phyloP scores from a whole-genome alignment of 1,140 invertebrate genomes.

The Mamestra configurata region DNA sequence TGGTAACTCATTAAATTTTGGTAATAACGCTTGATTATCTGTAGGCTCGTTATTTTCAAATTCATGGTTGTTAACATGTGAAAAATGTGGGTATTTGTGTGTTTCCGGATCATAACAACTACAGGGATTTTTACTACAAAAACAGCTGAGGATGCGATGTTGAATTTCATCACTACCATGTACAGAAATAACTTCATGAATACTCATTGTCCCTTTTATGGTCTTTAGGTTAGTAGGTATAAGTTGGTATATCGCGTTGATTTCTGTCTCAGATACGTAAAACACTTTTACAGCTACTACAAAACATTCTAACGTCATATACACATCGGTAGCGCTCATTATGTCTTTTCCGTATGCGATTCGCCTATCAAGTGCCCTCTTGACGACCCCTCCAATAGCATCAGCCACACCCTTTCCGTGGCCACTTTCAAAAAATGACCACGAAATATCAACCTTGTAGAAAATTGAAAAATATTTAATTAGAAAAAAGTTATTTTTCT shows the following conservation, averaged over 20 bases:
- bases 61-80: not conserved
- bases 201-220: constrained; percentile 10
- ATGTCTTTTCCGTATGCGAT: not conserved
- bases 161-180: not conserved
- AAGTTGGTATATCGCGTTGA: not conserved
- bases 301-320: not conserved
- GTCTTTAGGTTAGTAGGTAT: constrained; percentile 9
- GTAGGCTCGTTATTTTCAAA: constrained; percentile 14
- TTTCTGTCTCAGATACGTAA: constrained; percentile 2
- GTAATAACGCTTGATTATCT: not conserved
- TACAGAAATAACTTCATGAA: constrained; percentile 15
- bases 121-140: constrained; percentile 4
- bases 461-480: constrained; percentile 16
- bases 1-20: not conserved
- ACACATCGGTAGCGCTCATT: not conserved
- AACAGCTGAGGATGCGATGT: not conserved
- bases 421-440: constrained; percentile 3
- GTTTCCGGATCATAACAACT: constrained; percentile 2
- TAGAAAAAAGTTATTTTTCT: constrained; percentile 6
- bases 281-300: not conserved
- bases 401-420: constrained; percentile 1
- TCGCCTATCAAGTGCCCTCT: not conserved
- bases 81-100: constrained; percentile 9
- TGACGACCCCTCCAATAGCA: constrained; percentile 1
- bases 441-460: not conserved